These are phyloP conservation scores for Oplegnathus fasciatus DNA, from an alignment of 2,113 vertebrate genomes.

Conservation along the genomic window DNA sequence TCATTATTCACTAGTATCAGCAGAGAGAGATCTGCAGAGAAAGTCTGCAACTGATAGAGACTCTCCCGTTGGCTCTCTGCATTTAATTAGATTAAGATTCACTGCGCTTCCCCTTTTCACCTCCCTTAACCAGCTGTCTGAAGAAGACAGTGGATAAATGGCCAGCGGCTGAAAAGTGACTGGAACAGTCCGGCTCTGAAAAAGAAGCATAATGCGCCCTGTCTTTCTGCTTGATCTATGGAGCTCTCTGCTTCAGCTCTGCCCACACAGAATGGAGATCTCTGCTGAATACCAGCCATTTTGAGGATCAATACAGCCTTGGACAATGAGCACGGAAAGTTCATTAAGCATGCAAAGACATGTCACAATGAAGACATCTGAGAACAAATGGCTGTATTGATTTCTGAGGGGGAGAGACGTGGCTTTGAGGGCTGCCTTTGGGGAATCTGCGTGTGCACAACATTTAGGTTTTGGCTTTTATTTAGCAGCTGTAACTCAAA, in stretches of 20 bases:
- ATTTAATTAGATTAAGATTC: conserved; percentile 73
- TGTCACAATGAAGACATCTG: conserved; percentile 69
- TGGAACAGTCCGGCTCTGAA: conserved; percentile 7
- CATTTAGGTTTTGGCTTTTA: conserved; percentile 28
- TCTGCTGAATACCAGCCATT: conserved; percentile 53
- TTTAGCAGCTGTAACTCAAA: conserved; percentile 14
- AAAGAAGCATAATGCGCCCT: conserved; percentile 44
- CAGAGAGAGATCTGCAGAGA: conserved; percentile 20
- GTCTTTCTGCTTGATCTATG: conserved; percentile 59
- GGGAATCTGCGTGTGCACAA: conserved; percentile 33
- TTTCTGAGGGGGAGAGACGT: conserved; percentile 38
- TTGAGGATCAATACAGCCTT: conserved; percentile 63
- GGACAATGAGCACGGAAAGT: conserved; percentile 54
- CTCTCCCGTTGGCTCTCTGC: conserved; percentile 5
- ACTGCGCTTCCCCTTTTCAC: conserved; percentile 52
- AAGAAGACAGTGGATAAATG: conserved; percentile 51
- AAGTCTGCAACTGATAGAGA: conserved; percentile 35
- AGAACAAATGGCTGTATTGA: conserved; percentile 71
- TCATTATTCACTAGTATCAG: conserved; percentile 54
- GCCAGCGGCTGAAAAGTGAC: conserved; percentile 26
- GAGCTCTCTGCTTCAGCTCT: conserved; percentile 17
- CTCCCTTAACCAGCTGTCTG: conserved; percentile 57
- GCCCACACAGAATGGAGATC: conserved; percentile 31
- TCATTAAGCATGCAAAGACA: conserved; percentile 73
- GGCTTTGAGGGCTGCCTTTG: conserved; percentile 9